Percentiles rank a stretch among this genome's conserved stretches.
Evolutionary conservation across 2,888 invertebrate genomes (phyloP).

Genomic region (Ecliptopera silaceata): DNA sequence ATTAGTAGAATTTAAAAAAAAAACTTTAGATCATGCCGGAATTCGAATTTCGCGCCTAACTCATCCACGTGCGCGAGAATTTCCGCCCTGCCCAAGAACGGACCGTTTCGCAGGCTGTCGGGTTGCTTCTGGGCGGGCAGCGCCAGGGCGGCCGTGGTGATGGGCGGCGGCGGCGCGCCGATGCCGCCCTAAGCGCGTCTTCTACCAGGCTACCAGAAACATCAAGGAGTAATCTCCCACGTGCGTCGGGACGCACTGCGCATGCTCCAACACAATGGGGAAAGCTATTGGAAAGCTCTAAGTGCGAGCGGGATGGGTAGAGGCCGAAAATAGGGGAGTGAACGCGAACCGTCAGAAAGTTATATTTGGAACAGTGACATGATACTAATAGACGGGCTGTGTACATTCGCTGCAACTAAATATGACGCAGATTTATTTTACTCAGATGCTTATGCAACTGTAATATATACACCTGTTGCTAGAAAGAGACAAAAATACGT

Average conservation of each 20-base stretch:
- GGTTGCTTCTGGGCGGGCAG: conserved; percentile 75
- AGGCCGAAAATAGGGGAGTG: conserved; percentile 66
- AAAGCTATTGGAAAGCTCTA: conserved; percentile 68
- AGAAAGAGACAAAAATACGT: no score
- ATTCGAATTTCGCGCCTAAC: conserved; percentile 59
- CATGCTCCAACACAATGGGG: conserved; percentile 64
- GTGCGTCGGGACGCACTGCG: conserved; percentile 71
- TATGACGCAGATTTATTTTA: no score
- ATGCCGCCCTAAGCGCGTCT: conserved; percentile 82
- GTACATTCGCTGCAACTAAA: no score
- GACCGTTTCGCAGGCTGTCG: conserved; percentile 73
- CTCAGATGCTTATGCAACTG: no score
- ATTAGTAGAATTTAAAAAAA: conserved; percentile 29
- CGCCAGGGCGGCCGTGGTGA: conserved; percentile 63
- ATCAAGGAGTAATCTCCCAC: conserved; percentile 58
- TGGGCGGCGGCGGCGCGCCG: conserved; percentile 79
- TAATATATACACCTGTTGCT: no score
- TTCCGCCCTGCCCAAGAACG: conserved; percentile 58
- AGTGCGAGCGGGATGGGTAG: conserved; percentile 55
- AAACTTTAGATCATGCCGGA: conserved; percentile 44
- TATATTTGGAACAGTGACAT: conserved; percentile 75
- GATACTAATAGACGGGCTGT: no score
- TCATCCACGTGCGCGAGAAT: conserved; percentile 60
- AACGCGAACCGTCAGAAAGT: conserved; percentile 53
- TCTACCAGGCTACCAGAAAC: conserved; percentile 71